These are phyloP conservation scores for Pipra filicauda DNA, from an alignment of 2,113 vertebrate genomes.

Conservation along the genomic window DNA sequence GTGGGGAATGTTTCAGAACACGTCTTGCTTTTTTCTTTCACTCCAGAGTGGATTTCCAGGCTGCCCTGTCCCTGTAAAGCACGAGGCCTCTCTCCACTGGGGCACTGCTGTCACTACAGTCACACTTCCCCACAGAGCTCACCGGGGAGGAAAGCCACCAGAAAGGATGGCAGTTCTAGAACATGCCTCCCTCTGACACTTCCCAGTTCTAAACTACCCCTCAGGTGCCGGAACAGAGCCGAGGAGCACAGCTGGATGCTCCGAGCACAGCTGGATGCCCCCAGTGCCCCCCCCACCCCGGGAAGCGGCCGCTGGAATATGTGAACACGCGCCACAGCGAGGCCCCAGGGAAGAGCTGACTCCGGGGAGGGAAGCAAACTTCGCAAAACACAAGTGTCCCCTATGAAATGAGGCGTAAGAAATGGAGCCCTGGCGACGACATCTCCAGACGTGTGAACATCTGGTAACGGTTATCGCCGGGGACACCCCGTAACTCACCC, in stretches of 20 bases:
- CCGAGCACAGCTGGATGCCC: neutral
- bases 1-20: neutral
- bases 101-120: neutral
- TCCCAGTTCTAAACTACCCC: neutral
- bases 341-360: neutral
- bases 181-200: neutral
- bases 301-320: neutral
- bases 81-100: neutral
- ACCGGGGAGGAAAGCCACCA: neutral
- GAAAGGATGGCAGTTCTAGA: neutral
- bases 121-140: rapidly evolving
- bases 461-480: neutral
- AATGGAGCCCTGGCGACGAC: neutral
- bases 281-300: rapidly evolving
- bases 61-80: neutral
- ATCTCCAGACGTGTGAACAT: slow-evolving; percentile 16
- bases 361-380: neutral
- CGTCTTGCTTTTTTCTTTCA: neutral
- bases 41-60: neutral
- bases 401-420: neutral
- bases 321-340: rapidly evolving
- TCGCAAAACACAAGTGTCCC: neutral
- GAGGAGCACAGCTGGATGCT: neutral
- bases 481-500: neutral
- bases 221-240: neutral